phyloP scores from a whole-genome alignment of 1,140 invertebrate genomes.

The Caligus rogercresseyi region DNA sequence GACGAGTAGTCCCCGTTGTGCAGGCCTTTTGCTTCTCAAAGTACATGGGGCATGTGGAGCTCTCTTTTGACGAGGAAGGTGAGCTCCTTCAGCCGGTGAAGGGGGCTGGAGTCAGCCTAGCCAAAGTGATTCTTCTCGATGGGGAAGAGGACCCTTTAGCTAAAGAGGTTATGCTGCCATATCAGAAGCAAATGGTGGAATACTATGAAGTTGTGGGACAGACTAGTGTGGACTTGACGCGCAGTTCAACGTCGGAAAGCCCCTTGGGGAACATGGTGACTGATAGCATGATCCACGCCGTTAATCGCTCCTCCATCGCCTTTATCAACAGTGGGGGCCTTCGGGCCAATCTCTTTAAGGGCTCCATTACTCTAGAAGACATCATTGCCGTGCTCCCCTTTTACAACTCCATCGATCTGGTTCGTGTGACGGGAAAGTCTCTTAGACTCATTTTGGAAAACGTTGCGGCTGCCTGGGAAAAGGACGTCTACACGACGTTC shows the following conservation, averaged over 20 bases:
- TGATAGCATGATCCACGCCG: constrained; percentile 23
- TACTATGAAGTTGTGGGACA: constrained; percentile 6
- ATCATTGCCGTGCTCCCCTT: constrained; percentile 47
- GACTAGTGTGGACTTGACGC: constrained; percentile 1
- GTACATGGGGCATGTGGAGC: constrained; percentile 58
- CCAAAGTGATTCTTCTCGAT: constrained; percentile 6
- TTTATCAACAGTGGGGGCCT: constrained; percentile 19
- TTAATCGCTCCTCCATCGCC: background rate
- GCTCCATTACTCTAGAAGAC: constrained; percentile 40
- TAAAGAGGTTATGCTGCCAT: background rate
- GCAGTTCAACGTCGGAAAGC: background rate
- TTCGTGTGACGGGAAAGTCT: constrained; percentile 42
- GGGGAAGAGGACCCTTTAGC: background rate
- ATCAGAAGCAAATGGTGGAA: background rate
- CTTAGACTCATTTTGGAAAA: constrained; percentile 42
- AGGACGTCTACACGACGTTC: background rate
- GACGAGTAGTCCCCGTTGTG: constrained; percentile 58
- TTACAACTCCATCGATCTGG: constrained; percentile 45
- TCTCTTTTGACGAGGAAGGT: constrained; percentile 43
- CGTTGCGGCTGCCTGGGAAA: constrained; percentile 30
- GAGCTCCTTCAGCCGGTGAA: constrained; percentile 1
- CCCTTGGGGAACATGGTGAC: constrained; percentile 13
- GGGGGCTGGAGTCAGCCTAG: background rate
- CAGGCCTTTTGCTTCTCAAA: constrained; percentile 82
- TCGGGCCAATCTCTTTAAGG: background rate